These are phyloP conservation scores for Marcusenius ussheri DNA, from an alignment of 2,113 vertebrate genomes.

Conservation along the genomic window DNA sequence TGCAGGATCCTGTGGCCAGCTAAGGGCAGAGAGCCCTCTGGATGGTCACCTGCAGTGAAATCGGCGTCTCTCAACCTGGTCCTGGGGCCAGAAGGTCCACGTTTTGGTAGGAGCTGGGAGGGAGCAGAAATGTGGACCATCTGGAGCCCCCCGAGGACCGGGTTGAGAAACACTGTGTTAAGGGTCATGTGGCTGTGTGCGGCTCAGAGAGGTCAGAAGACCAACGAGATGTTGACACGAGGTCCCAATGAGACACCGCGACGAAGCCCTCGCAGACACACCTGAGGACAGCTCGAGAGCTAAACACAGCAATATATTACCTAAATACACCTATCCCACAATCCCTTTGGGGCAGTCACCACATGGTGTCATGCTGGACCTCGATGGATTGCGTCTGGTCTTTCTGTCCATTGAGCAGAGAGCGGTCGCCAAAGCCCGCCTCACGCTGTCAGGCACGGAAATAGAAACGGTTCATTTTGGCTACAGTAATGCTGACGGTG, in stretches of 20 bases:
- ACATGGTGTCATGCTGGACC: no score
- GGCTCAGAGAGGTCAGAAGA: not conserved
- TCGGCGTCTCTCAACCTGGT: not conserved
- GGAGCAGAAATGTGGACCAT: not conserved
- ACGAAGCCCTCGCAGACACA: not conserved
- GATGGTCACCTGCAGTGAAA: not conserved
- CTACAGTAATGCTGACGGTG: not conserved
- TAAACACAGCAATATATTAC: not conserved
- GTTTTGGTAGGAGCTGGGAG: not conserved
- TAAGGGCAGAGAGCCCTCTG: not conserved
- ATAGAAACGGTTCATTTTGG: constrained; percentile 36
- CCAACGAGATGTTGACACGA: not conserved
- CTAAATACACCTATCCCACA: not conserved
- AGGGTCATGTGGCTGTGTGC: not conserved
- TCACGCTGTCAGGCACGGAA: constrained; percentile 37
- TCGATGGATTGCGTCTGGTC: not conserved
- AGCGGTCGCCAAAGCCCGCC: not conserved
- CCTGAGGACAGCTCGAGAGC: no score
- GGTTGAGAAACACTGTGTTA: not conserved
- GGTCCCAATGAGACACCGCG: not conserved
- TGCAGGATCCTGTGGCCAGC: not conserved
- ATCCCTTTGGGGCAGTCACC: not conserved
- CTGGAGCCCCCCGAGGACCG: not conserved
- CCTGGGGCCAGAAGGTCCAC: not conserved
- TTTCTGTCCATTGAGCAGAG: not conserved